Conservation (phyloP, 1,140 invertebrate species). For the Nasonia vitripennis region DNA sequence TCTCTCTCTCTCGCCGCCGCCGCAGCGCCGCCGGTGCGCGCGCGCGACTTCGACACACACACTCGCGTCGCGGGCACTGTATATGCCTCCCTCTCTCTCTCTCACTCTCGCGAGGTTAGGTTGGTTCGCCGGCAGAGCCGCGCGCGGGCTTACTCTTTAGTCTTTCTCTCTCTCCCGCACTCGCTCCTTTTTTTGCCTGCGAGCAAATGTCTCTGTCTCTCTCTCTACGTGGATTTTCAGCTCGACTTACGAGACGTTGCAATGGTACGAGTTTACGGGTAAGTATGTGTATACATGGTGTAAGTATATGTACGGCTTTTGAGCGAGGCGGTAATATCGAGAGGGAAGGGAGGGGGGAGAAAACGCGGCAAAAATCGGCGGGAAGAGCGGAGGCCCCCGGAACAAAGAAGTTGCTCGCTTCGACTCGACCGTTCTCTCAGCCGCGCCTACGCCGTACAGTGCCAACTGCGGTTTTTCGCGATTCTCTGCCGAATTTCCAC, state of each 20-base stretch:
- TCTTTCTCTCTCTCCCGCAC: neutral
- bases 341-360: neutral
- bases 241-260: neutral
- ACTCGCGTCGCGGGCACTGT: neutral
- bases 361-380: slow-evolving; percentile 49
- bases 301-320: neutral
- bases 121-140: slow-evolving; percentile 22
- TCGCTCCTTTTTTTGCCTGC: neutral
- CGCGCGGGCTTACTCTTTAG: neutral
- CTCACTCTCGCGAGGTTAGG: neutral
- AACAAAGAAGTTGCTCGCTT: neutral
- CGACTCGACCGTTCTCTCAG: neutral
- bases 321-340: neutral
- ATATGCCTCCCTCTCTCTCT: neutral
- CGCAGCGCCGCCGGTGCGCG: slow-evolving; percentile 6
- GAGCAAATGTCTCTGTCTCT: neutral
- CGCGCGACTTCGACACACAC: slow-evolving; percentile 9
- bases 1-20: neutral
- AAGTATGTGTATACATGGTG: neutral
- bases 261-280: neutral
- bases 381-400: slow-evolving; percentile 11
- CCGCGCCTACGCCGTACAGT: neutral
- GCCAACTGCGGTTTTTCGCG: neutral
- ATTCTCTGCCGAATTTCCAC: neutral
- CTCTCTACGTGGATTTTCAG: neutral